These are phyloP conservation scores for Axinella damicornis DNA, from an alignment of 37 sponge, comb jelly and placozoan genomes.

Conservation along the genomic window DNA sequence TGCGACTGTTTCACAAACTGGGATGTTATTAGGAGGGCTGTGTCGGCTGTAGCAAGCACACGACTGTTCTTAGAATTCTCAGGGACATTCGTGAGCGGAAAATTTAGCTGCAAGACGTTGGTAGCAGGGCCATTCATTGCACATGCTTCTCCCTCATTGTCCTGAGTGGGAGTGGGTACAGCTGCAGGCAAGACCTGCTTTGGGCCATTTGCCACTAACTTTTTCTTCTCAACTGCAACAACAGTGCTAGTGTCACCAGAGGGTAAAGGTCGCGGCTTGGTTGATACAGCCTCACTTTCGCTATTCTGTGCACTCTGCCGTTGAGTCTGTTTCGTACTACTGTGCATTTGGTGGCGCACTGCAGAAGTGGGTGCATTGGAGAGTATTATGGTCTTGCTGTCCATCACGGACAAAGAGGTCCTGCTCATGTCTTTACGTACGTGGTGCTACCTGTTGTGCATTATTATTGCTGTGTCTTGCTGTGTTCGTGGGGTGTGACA, in stretches of 20 bases:
- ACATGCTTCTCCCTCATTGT: not conserved
- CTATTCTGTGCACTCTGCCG: not conserved
- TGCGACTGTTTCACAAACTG: too few species aligned
- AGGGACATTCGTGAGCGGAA: not conserved
- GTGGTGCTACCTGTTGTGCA: not conserved
- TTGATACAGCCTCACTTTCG: not conserved
- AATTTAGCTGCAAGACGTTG: constrained; percentile 17
- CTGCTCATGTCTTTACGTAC: constrained; percentile 28
- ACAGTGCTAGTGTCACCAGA: not conserved
- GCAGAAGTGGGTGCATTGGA: constrained; percentile 20
- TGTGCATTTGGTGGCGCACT: not conserved
- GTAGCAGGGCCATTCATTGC: constrained; percentile 12
- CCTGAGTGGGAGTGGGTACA: not conserved
- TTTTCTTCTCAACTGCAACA: not conserved
- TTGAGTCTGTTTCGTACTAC: not conserved
- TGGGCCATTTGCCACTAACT: not conserved
- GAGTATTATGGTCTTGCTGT: constrained; percentile 43
- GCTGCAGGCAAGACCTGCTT: not conserved
- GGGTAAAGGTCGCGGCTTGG: not conserved
- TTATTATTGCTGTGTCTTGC: not conserved
- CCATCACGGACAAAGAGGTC: constrained; percentile 28
- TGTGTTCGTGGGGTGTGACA: too few species aligned
- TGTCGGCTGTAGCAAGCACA: not conserved
- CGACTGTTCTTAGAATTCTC: too few species aligned
- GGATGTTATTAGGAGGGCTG: constrained; percentile 17